A percentile compares a stretch with the other conserved stretches of the same genome.
Conservation (phyloP, 2,888 invertebrate species). For the Erebia palarica region DNA sequence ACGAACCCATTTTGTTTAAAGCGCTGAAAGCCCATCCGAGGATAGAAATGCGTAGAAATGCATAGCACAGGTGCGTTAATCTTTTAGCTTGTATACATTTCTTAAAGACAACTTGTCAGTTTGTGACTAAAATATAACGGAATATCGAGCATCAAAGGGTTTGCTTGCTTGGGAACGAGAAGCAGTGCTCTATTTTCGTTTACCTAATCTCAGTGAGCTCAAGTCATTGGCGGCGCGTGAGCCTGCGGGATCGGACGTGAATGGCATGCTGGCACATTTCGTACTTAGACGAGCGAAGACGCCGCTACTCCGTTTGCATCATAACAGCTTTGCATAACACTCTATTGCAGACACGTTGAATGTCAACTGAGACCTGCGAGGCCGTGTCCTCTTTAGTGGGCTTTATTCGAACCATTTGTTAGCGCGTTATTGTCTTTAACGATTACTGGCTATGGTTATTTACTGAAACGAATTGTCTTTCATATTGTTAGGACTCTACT, state of each 20-base stretch:
- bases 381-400: slow-evolving; percentile 54
- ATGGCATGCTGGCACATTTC: slow-evolving; percentile 50
- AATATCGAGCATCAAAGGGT: slow-evolving; percentile 47
- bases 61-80: neutral
- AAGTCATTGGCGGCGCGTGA: slow-evolving; percentile 44
- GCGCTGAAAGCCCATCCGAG: no score
- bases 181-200: slow-evolving; percentile 62
- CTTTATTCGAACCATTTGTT: slow-evolving; percentile 42
- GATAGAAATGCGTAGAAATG: no score
- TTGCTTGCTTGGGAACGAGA: slow-evolving; percentile 46
- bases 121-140: slow-evolving; percentile 34
- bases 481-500: neutral
- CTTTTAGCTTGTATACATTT: slow-evolving; percentile 11
- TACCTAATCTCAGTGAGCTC: slow-evolving; percentile 62
- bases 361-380: slow-evolving; percentile 60
- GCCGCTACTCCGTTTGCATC: slow-evolving; percentile 60
- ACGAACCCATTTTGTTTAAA: no score
- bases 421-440: slow-evolving; percentile 25
- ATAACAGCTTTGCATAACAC: slow-evolving; percentile 68
- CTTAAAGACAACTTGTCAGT: slow-evolving; percentile 18
- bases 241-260: slow-evolving; percentile 55
- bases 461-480: neutral
- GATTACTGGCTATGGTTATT: slow-evolving; percentile 3
- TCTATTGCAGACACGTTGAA: slow-evolving; percentile 65
- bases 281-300: slow-evolving; percentile 54